phyloP scores from a whole-genome alignment of 2,888 invertebrate species.

The Nomada ruficornis region DNA sequence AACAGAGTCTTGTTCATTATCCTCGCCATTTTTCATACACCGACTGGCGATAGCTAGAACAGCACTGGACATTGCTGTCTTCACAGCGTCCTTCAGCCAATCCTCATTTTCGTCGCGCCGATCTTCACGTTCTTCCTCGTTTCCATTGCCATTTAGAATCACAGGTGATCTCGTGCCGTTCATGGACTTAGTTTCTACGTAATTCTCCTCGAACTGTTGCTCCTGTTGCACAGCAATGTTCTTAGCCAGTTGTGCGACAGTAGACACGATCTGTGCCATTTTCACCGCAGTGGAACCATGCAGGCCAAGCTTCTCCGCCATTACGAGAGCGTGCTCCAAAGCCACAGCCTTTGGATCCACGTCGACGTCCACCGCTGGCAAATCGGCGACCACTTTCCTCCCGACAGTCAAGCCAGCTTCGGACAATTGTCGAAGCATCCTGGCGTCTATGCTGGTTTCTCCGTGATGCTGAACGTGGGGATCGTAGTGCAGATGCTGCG shows the following conservation, averaged over 20 bases:
- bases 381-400: constrained; percentile 87
- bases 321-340: constrained; percentile 78
- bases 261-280: constrained; percentile 84
- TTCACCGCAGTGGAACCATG: constrained; percentile 82
- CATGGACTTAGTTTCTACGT: constrained; percentile 32
- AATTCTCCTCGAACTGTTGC: constrained; percentile 34
- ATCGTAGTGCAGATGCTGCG: constrained; percentile 80
- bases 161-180: constrained; percentile 69
- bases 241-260: constrained; percentile 80
- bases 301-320: constrained; percentile 82
- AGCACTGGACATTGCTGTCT: constrained; percentile 78
- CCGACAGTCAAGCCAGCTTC: constrained; percentile 90
- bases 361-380: constrained; percentile 87
- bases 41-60: constrained; percentile 73
- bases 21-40: constrained; percentile 37
- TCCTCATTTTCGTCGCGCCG: constrained; percentile 50
- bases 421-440: constrained; percentile 88
- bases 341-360: constrained; percentile 82
- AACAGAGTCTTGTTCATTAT: constrained; percentile 67
- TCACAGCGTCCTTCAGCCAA: constrained; percentile 75
- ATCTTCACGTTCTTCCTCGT: constrained; percentile 43
- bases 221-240: constrained; percentile 77
- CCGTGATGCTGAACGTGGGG: constrained; percentile 83
- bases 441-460: constrained; percentile 88
- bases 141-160: constrained; percentile 34